Conservation (phyloP, 1,140 invertebrate species). For the Drosophila kikkawai region DNA sequence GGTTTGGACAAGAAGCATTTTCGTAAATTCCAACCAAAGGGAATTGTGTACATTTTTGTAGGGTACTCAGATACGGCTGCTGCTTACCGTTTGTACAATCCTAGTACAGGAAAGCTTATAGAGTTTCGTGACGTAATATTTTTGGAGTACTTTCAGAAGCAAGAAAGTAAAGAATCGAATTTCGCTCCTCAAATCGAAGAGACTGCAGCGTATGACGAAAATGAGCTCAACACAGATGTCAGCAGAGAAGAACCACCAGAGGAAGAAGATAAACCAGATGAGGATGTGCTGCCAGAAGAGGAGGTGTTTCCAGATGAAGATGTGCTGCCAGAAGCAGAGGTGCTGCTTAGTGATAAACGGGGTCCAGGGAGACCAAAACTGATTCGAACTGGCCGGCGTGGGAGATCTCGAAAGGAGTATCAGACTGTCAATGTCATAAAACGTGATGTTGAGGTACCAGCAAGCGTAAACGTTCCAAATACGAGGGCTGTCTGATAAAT, state of each 20-base stretch:
- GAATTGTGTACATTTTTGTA: not conserved
- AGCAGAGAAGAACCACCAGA: too few relatives aligned
- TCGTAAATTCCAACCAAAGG: not conserved
- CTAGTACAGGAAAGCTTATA: too few relatives aligned
- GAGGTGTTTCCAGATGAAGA: too few relatives aligned
- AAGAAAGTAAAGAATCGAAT: not conserved
- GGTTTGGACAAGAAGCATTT: not conserved
- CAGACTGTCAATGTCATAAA: not conserved
- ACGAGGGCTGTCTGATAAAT: too few relatives aligned
- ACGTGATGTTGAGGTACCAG: not conserved
- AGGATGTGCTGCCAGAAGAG: too few relatives aligned
- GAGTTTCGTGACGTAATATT: not conserved
- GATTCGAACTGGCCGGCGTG: not conserved
- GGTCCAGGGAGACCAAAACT: too few relatives aligned
- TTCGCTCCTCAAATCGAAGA: too few relatives aligned
- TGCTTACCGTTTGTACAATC: not conserved
- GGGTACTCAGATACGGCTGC: not conserved
- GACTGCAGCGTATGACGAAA: too few relatives aligned
- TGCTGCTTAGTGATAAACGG: too few relatives aligned
- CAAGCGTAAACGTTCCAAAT: not conserved
- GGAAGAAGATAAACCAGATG: too few relatives aligned
- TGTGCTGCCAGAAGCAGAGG: too few relatives aligned
- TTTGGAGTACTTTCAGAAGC: not conserved
- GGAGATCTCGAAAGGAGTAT: slow-evolving; percentile 10
- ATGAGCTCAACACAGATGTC: too few relatives aligned